Base-by-base conservation (phyloP, 2,113 vertebrate genomes). In the Indicator indicator region DNA sequence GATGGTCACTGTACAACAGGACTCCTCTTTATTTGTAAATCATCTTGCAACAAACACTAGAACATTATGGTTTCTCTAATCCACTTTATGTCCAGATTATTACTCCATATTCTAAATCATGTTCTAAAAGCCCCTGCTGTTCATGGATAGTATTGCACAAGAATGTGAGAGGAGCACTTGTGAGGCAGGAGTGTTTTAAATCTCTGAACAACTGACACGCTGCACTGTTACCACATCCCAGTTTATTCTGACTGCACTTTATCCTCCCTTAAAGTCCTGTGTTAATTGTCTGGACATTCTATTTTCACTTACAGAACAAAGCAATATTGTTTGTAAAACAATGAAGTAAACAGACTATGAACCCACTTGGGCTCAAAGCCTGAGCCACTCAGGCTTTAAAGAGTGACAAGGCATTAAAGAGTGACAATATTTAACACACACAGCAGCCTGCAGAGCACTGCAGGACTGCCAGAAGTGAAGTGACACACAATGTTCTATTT, bases 291-390 rank as follows among this genome's bases (percentile, higher is more conserved):
- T 78, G 62, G 80, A 92, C 92, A 81, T 60, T 70, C 94, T 86
- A 81, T 83, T 93, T 90, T 92, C 92, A 72, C 62, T 93, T 75
- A 77, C 33, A 74, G 88, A 88, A 96, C 88, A 96, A 78, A 88
- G 58, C 44, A 71, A 50, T 60, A 86, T 44, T 96, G 83, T 93
- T 69, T 72, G 44, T 62, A 78, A 78, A 93, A 94, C 94, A 96
- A 94, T 86, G 88, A 83, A 79, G 89, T 90, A 94, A 85, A 70
- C 38, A 95, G 89, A 75, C 79, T 72, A 81, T 70, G 76, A 94
- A 89, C 46, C 5, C 32, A 0, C 76, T 77, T 55, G 48, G 56
- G 79, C 83, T 92, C 54, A 71, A 86, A 95, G 86, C 74, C 72
- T 73, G 86, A 83, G 48, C 79, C 32, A 84, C 74, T 82, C 81